These are phyloP conservation scores for Macrobrachium rosenbergii DNA, from an alignment of 1,140 invertebrate genomes.

Conservation along the genomic window DNA sequence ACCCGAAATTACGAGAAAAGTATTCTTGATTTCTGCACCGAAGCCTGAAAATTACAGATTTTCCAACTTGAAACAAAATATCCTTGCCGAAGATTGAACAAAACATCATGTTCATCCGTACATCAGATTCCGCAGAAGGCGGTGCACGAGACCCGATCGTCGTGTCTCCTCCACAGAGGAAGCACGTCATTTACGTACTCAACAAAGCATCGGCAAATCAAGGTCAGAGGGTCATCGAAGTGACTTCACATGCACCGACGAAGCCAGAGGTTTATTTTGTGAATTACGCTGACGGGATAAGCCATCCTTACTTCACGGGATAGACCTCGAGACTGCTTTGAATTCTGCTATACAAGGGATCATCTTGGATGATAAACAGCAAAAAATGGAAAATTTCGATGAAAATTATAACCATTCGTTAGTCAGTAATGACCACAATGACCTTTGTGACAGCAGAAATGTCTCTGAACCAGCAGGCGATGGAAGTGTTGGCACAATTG, in stretches of 20 bases:
- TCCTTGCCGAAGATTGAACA: conserved; percentile 38
- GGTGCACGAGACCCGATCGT: conserved; percentile 46
- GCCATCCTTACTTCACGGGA: conserved; percentile 6
- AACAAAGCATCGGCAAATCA: conserved; percentile 40
- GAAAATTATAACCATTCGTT: too few species aligned
- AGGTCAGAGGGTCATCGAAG: conserved; percentile 12
- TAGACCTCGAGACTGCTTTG: conserved; percentile 20
- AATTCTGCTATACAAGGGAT: not conserved
- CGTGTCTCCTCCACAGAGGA: conserved; percentile 47
- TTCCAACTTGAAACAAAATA: not conserved
- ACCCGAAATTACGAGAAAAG: conserved; percentile 10
- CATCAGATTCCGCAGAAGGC: not conserved
- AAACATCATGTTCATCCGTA: conserved; percentile 51
- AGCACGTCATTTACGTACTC: conserved; percentile 58
- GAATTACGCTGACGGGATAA: conserved; percentile 28
- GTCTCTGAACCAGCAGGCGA: too few species aligned
- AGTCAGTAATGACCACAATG: not conserved
- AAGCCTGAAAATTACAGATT: not conserved
- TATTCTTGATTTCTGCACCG: conserved; percentile 7
- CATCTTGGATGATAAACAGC: not conserved
- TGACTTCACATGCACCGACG: not conserved
- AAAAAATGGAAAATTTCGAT: too few species aligned
- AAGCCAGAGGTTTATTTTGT: conserved; percentile 35
- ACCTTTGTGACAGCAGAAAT: not conserved
- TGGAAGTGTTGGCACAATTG: too few species aligned